phyloP scores from a whole-genome alignment of 2,888 invertebrate genomes.

The Leucoptera coffeella region DNA sequence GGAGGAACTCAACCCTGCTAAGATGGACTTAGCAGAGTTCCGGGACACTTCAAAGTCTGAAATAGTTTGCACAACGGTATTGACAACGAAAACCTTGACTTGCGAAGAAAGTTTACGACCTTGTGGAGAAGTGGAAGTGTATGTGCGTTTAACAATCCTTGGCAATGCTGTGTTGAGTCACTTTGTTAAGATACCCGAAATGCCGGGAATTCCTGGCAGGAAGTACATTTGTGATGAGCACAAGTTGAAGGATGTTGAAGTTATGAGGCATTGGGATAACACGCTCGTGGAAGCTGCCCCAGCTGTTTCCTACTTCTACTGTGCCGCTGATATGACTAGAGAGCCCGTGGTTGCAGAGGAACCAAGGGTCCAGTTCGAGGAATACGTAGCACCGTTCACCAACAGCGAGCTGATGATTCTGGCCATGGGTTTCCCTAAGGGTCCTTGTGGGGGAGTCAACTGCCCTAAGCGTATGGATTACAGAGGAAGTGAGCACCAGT shows the following conservation, averaged over 20 bases:
- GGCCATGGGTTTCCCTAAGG: constrained; percentile 46
- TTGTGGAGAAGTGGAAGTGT: constrained; percentile 37
- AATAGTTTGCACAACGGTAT: constrained; percentile 35
- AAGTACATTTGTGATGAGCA: constrained; percentile 34
- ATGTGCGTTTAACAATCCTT: constrained; percentile 26
- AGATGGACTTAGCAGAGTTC: constrained; percentile 31
- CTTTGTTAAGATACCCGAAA: constrained; percentile 35
- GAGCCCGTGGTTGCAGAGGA: constrained; percentile 25
- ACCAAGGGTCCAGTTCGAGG: constrained; percentile 22
- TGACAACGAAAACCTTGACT: constrained; percentile 21
- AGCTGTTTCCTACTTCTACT: constrained; percentile 35
- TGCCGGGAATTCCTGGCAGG: constrained; percentile 24
- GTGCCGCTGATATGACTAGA: constrained; percentile 32
- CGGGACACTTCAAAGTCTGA: constrained; percentile 24
- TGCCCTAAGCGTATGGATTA: constrained; percentile 39
- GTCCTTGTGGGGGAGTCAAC: constrained; percentile 43
- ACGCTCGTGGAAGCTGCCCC: constrained; percentile 29
- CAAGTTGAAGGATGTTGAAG: constrained; percentile 35
- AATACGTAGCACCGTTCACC: constrained; percentile 34
- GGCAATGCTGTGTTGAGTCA: constrained; percentile 31
- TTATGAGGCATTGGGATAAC: constrained; percentile 41
- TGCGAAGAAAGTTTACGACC: constrained; percentile 39
- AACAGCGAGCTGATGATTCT: constrained; percentile 30
- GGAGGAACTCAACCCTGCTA: constrained; percentile 25
- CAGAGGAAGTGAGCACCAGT: constrained; percentile 38